Evolutionary conservation across 2,888 invertebrate species (phyloP), one percentile per base, ranked within the genome.

Genomic region (Malthinus flaveolus): DNA sequence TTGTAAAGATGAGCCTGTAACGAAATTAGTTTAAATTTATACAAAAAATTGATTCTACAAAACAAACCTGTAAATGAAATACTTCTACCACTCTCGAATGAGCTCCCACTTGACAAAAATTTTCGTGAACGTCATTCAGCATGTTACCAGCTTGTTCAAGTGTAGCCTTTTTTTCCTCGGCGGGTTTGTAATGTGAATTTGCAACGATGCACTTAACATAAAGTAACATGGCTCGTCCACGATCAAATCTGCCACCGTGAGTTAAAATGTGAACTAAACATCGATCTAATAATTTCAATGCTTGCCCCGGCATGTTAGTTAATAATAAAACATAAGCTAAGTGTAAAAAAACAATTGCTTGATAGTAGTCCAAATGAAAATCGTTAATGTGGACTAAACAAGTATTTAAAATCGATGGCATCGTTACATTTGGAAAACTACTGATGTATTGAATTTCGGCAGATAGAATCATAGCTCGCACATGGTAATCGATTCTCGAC

Each of bases 161-260:
- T 7, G 84, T 79, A 59, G 77, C 77, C 8, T 75, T 72, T 42
- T 85, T 82, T 61, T 82, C 78, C 61, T 82, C 83, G 5, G 80
- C 79, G 1, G 71, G 71, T 33, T 69, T 61, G 36, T 68, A 66
- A 4, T 83, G 79, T 1, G 86, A 85, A 32, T 86, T 84, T 0
- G 91, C 90, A 37, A 92, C 82, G 23, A 89, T 80, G 74, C 93
- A 93, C 71, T 91, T 91, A 0, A 89, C 88, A 70, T 91, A 90
- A 9, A 93, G 79, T 56, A 93, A 82, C 71, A 88, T 80, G 0
- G 86, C 88, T 78, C 91, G 85, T 1, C 89, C 93, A 71, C 88
- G 85, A 75, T 95, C 94, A 68, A 88, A 91, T 13, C 86, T 82
- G 10, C 90, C 89, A 1, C 94, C 94, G 72, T 94, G 91, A 0